These are phyloP conservation scores for Ennomos quercinarius DNA, from an alignment of 2,888 invertebrate species.

Conservation along the genomic window DNA sequence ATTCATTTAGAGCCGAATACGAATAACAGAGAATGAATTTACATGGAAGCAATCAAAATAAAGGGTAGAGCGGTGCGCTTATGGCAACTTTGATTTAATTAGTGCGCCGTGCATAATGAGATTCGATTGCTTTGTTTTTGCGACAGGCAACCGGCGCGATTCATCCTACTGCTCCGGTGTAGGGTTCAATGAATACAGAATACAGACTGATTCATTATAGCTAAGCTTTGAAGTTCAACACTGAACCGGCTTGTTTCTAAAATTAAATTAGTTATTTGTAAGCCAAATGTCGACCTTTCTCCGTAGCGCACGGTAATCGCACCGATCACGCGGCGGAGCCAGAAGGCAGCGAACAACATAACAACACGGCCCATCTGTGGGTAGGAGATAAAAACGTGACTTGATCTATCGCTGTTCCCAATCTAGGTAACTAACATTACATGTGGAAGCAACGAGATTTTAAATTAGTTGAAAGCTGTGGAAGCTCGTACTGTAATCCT, in stretches of 20 bases:
- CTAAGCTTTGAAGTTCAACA: neutral
- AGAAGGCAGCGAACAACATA: conserved; percentile 35
- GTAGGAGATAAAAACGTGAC: conserved; percentile 57
- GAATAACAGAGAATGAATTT: conserved; percentile 67
- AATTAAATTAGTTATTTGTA: no score
- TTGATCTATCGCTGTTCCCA: conserved; percentile 50
- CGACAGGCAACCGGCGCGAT: conserved; percentile 15
- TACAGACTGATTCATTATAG: conserved; percentile 15
- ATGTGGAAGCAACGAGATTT: conserved; percentile 18
- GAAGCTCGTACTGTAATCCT: conserved; percentile 26
- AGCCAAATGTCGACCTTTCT: neutral
- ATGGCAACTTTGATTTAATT: conserved; percentile 72
- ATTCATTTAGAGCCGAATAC: conserved; percentile 71
- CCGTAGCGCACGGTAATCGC: conserved; percentile 29
- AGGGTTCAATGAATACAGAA: conserved; percentile 12
- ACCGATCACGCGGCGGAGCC: conserved; percentile 40
- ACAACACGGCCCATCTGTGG: conserved; percentile 38
- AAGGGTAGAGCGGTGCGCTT: conserved; percentile 61
- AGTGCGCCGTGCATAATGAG: conserved; percentile 59
- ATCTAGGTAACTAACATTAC: conserved; percentile 41
- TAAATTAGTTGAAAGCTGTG: conserved; percentile 21
- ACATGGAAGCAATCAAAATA: conserved; percentile 77
- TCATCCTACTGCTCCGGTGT: conserved; percentile 35
- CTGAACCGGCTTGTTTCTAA: no score
- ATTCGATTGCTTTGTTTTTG: conserved; percentile 58